Evolutionary conservation across 1,140 invertebrate species (phyloP).

Genomic region (Protaetia brevitarsis): DNA sequence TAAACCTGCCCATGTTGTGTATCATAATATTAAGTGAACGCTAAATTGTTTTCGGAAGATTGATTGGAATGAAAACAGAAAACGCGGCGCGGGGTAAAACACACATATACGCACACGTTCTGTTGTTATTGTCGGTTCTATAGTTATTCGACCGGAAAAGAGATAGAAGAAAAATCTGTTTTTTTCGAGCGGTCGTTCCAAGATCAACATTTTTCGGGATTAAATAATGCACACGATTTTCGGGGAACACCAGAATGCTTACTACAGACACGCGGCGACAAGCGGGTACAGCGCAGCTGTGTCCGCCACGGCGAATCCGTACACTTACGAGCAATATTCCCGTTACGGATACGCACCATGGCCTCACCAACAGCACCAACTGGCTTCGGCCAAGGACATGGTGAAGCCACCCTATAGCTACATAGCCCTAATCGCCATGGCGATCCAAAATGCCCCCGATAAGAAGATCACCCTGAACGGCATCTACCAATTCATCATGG

Average conservation of each 20-base stretch:
- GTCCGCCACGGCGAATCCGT: slow-evolving; percentile 52
- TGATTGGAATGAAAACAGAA: slow-evolving; percentile 47
- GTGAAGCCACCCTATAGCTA: slow-evolving; percentile 98
- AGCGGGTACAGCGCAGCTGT: slow-evolving; percentile 45
- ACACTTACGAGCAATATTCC: slow-evolving; percentile 69
- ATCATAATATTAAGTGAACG: slow-evolving; percentile 51
- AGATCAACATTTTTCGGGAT: background rate
- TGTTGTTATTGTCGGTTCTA: no score
- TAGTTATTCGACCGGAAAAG: background rate
- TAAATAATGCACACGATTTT: slow-evolving; percentile 83
- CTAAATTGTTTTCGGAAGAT: slow-evolving; percentile 49
- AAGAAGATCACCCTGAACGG: slow-evolving; percentile 95
- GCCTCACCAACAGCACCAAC: slow-evolving; percentile 66
- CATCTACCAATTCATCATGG: slow-evolving; percentile 99
- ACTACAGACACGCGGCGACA: slow-evolving; percentile 49
- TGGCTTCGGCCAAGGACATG: slow-evolving; percentile 73
- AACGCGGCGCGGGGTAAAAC: slow-evolving; percentile 20
- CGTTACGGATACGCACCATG: slow-evolving; percentile 63
- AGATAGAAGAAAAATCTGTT: background rate
- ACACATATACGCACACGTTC: background rate
- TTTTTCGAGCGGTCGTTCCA: background rate
- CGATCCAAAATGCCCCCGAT: slow-evolving; percentile 89
- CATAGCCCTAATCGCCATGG: slow-evolving; percentile 98
- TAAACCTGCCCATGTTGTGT: slow-evolving; percentile 51
- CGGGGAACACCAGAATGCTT: slow-evolving; percentile 77